Percentiles rank a stretch among this genome's conserved stretches.
These are phyloP conservation scores for Sebastiscus tertius DNA, from an alignment of 2,797 vertebrate genomes.

Conservation along the genomic window DNA sequence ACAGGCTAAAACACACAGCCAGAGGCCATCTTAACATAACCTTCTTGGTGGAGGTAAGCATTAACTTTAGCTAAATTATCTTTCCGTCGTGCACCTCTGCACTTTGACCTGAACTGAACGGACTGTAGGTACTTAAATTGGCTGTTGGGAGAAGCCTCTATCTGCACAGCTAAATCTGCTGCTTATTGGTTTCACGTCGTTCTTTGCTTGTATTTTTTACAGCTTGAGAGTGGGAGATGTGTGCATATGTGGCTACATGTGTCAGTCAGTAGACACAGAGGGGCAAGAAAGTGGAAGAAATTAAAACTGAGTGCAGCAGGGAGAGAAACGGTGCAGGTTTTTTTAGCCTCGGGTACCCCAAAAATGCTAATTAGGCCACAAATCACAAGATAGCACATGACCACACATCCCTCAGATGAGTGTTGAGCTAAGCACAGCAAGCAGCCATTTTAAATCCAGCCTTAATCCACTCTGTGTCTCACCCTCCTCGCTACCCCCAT, in stretches of 20 bases:
- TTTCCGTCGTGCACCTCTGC: conserved; percentile 41
- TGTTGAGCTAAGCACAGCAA: conserved; percentile 60
- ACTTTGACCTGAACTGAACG: conserved; percentile 62
- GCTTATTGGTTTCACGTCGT: conserved; percentile 57
- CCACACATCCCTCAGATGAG: conserved; percentile 64
- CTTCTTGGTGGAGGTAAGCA: conserved; percentile 45
- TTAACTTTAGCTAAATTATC: conserved; percentile 45
- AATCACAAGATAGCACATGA: conserved; percentile 66
- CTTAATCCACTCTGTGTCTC: conserved; percentile 65
- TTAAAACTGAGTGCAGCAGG: conserved; percentile 1
- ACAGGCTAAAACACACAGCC: conserved; percentile 39
- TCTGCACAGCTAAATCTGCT: conserved; percentile 37
- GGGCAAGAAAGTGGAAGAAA: conserved; percentile 13
- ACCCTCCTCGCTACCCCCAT: conserved; percentile 34
- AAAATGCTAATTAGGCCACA: conserved; percentile 72
- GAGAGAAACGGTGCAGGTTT: conserved; percentile 16
- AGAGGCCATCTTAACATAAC: conserved; percentile 43
- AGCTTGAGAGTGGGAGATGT: conserved; percentile 32
- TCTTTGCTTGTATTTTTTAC: conserved; percentile 46
- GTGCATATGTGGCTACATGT: conserved; percentile 31
- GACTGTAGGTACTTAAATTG: conserved; percentile 50
- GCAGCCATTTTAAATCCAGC: conserved; percentile 74
- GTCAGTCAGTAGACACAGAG: conserved; percentile 15
- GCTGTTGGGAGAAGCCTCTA: conserved; percentile 29
- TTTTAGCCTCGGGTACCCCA: conserved; percentile 35